These are phyloP conservation scores for Tribolium madens DNA, from an alignment of 1,140 invertebrate genomes.

Conservation along the genomic window DNA sequence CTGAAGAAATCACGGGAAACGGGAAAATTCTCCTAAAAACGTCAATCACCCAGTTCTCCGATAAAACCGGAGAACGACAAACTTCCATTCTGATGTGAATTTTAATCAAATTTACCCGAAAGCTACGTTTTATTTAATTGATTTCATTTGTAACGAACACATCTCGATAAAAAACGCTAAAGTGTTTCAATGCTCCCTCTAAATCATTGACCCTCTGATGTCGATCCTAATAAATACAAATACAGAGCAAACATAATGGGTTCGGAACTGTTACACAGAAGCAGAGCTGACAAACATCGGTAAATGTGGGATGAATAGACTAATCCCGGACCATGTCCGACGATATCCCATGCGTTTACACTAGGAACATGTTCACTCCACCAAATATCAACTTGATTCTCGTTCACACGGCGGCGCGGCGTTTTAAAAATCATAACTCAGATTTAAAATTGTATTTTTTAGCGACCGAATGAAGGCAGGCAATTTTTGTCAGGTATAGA, in stretches of 20 bases:
- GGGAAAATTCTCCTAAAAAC: slow-evolving; percentile 55
- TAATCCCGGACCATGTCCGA: slow-evolving; percentile 36
- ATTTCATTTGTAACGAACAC: slow-evolving; percentile 8
- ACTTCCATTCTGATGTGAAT: slow-evolving; percentile 47
- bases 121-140: slow-evolving; percentile 16
- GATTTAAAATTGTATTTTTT: no score
- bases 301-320: slow-evolving; percentile 37
- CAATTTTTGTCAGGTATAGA: no score
- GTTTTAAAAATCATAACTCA: no score
- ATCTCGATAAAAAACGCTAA: slow-evolving; percentile 11
- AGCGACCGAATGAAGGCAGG: no score
- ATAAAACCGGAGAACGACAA: slow-evolving; percentile 54
- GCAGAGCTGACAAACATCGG: slow-evolving; percentile 32
- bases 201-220: slow-evolving; percentile 13
- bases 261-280: slow-evolving; percentile 34
- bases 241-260: slow-evolving; percentile 31
- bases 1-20: slow-evolving; percentile 57
- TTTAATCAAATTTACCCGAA: slow-evolving; percentile 30
- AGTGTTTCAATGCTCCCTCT: slow-evolving; percentile 2
- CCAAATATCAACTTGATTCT: neutral
- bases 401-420: no score
- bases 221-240: slow-evolving; percentile 37
- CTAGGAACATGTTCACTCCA: neutral
- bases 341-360: slow-evolving; percentile 14
- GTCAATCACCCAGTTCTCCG: slow-evolving; percentile 58